phyloP scores from a whole-genome alignment of 2,113 vertebrate species.

The Meriones unguiculatus region DNA sequence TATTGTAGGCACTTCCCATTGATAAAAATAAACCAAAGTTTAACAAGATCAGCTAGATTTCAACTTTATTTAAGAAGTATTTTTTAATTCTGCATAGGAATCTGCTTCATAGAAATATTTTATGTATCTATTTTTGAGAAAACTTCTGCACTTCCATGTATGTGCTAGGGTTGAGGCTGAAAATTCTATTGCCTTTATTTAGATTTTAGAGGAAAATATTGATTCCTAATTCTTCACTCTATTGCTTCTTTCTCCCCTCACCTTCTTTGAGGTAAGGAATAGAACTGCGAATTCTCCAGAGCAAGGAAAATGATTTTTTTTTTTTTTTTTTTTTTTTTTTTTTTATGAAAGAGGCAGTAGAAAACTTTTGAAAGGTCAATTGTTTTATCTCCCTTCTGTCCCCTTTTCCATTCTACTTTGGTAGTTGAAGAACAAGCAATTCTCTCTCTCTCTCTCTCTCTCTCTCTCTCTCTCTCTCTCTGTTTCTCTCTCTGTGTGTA shows the following conservation, averaged over 20 bases:
- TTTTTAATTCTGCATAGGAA: conserved; percentile 88
- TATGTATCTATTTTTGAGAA: conserved; percentile 84
- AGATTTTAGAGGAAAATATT: conserved; percentile 79
- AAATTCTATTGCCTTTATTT: conserved; percentile 76
- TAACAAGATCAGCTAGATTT: conserved; percentile 80
- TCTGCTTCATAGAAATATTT: conserved; percentile 89
- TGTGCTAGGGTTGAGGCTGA: conserved; percentile 68
- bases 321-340: conserved; percentile 72
- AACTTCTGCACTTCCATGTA: conserved; percentile 80
- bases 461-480: neutral
- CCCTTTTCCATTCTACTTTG: conserved; percentile 53
- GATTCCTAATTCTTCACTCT: conserved; percentile 78
- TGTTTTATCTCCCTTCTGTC: conserved; percentile 50
- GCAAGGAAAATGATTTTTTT: conserved; percentile 75
- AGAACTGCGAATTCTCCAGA: conserved; percentile 64
- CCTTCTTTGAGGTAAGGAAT: conserved; percentile 50
- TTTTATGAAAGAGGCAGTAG: conserved; percentile 63
- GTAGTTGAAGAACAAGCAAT: conserved; percentile 57
- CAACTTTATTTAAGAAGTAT: conserved; percentile 85
- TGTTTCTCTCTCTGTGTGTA: conserved; percentile 7
- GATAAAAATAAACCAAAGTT: conserved; percentile 84
- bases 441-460: neutral
- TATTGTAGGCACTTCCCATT: conserved; percentile 80
- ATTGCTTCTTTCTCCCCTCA: conserved; percentile 52
- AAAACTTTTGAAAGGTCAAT: conserved; percentile 71